These are phyloP conservation scores for Cossypha dichroa DNA, from an alignment of 2,797 vertebrate species.

Conservation along the genomic window DNA sequence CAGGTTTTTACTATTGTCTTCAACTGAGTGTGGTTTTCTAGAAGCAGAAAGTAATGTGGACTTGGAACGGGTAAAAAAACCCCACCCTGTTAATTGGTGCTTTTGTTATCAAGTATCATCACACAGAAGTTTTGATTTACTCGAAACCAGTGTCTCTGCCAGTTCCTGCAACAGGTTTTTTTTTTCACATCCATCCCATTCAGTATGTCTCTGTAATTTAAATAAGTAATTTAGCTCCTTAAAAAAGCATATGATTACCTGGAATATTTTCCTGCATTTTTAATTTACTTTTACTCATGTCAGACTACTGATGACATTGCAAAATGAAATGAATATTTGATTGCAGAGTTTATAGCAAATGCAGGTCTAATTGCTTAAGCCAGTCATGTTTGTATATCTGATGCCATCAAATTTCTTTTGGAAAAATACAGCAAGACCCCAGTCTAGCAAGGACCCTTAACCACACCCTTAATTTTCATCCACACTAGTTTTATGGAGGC, in stretches of 20 bases:
- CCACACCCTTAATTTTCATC: background rate
- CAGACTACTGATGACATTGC: slow-evolving; percentile 6
- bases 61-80: background rate
- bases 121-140: background rate
- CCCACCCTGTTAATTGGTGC: background rate
- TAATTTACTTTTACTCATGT: slow-evolving; percentile 13
- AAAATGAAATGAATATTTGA: slow-evolving; percentile 36
- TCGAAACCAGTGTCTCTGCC: background rate
- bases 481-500: background rate
- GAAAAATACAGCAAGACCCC: background rate
- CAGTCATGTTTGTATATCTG: background rate
- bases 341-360: slow-evolving; percentile 28
- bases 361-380: slow-evolving; percentile 9
- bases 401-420: background rate
- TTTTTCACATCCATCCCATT: background rate
- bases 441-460: background rate
- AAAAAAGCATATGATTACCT: background rate
- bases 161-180: background rate
- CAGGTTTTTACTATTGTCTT: fast-evolving
- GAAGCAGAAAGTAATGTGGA: background rate
- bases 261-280: slow-evolving; percentile 24
- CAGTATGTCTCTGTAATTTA: background rate
- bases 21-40: background rate
- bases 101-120: background rate
- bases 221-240: background rate